Base-by-base conservation (phyloP, 2,888 invertebrate genomes). In the Clistopyga incitator region DNA sequence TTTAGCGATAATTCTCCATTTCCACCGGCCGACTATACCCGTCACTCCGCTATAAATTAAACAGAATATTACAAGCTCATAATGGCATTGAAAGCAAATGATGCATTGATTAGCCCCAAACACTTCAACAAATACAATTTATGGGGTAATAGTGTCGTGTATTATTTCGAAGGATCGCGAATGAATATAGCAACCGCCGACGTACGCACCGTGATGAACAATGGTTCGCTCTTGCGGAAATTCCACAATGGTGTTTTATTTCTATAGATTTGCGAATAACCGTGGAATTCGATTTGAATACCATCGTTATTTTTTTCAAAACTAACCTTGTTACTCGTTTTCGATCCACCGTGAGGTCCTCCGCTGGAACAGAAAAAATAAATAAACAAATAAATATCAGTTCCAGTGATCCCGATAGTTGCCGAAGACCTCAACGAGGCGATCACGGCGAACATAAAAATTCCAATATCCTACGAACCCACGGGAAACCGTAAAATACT, bases 401-500 rank as follows among this genome's bases (percentile, higher is more conserved):
- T 50, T 71, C 71, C 47, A 47, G 77, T 56, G 25, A 75, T 54
- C 18, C 10, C 15, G n/a, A 74, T 61, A 50, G 42, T 67, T 65
- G 34, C 67, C 50, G 59, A n/a, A 38, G 61, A 68, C 47, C 61
- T 13, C 34, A 11, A 61, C 18, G 25, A 6, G 10, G 45, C n/a
- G 34, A 6, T 29, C 68, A 20, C n/a, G 25, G 8, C 50, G 15
- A 47, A 50, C 23, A 77, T n/a, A 71, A 65, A 68, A 76, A 64
- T 65, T 11, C 38, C 54, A 76, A 72, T 71, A 81, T 71, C 75
- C 61, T 50, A 15, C 34, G 45, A 52, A 75, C 61, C 52, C 20
- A 78, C 47, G 45, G 42, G 65, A 50, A 59, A 67, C 59, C 79
- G 78, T 78, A 59, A 83, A 80, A 81, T 80, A 45, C 20, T 20